These are phyloP conservation scores for Brachymystax lenok DNA, from an alignment of 2,797 vertebrate species.

Conservation along the genomic window DNA sequence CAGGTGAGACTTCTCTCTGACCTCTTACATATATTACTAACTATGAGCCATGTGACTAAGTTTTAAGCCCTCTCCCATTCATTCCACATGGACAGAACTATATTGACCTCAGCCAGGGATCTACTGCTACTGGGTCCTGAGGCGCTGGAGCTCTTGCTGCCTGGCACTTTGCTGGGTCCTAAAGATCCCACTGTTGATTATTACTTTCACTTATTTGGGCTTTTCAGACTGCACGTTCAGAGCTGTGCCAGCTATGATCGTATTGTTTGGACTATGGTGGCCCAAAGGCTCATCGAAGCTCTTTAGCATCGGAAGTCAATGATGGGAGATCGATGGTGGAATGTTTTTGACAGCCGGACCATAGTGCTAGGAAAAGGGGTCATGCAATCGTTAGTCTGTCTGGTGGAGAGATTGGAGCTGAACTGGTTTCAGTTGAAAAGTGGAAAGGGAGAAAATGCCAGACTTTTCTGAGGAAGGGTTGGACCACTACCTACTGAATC, in stretches of 20 bases:
- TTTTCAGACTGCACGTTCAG: not conserved
- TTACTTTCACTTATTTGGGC: not conserved
- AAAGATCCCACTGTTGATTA: not conserved
- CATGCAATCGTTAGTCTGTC: not conserved
- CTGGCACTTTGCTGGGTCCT: not conserved
- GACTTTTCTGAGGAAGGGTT: slow-evolving; percentile 72
- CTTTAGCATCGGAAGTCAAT: slow-evolving; percentile 53
- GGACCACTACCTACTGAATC: slow-evolving; percentile 72
- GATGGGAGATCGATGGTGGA: slow-evolving; percentile 49
- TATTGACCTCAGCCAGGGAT: not conserved
- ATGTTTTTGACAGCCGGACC: slow-evolving; percentile 28
- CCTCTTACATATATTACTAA: not conserved
- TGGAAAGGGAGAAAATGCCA: slow-evolving; percentile 62
- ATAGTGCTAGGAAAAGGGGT: slow-evolving; percentile 2
- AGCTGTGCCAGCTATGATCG: not conserved
- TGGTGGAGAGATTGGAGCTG: slow-evolving; percentile 34
- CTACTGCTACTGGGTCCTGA: not conserved
- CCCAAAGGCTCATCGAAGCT: slow-evolving; percentile 14
- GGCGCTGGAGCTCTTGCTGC: not conserved
- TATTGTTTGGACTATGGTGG: not conserved
- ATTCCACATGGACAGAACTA: not conserved
- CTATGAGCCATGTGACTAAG: not conserved
- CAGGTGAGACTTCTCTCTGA: not conserved
- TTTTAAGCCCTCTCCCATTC: not conserved
- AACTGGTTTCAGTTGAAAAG: slow-evolving; percentile 31